A percentile compares a stretch with the other conserved stretches of the same genome.
phyloP scores from a whole-genome alignment of 2,113 vertebrate species.

The Caloenas nicobarica region DNA sequence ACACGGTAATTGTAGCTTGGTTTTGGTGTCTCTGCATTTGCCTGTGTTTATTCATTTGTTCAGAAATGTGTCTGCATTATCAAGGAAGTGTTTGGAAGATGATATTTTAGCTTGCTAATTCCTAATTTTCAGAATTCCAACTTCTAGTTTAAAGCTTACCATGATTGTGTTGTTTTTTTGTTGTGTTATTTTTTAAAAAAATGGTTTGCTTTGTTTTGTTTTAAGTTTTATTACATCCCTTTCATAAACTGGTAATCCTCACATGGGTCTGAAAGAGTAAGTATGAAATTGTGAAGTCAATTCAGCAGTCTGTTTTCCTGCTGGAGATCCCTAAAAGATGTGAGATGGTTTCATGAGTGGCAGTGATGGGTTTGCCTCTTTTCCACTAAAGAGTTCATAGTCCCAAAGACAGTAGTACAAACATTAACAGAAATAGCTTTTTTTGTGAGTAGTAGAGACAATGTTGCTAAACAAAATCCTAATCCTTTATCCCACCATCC shows the following conservation, averaged over 20 bases:
- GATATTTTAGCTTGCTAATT: background rate
- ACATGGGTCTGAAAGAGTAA: background rate
- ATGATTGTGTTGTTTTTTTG: too few species aligned
- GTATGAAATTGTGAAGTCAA: background rate
- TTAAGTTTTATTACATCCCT: rapidly evolving
- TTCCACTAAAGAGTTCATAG: background rate
- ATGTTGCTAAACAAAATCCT: background rate
- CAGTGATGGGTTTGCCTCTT: background rate
- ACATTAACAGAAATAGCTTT: background rate
- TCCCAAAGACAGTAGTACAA: background rate
- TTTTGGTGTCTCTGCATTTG: background rate
- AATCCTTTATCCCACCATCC: background rate
- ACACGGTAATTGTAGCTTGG: background rate
- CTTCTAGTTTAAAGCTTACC: background rate
- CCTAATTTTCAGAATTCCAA: background rate
- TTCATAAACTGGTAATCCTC: background rate
- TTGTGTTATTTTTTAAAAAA: too few species aligned
- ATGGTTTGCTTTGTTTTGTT: background rate
- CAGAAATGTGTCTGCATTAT: background rate
- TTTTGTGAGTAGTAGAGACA: background rate
- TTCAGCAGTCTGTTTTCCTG: background rate
- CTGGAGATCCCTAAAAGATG: background rate
- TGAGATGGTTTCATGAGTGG: background rate
- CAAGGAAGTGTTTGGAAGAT: background rate
- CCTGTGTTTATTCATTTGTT: background rate